Conservation (phyloP, 2,888 invertebrate genomes). For the Lasius fuliginosus region DNA sequence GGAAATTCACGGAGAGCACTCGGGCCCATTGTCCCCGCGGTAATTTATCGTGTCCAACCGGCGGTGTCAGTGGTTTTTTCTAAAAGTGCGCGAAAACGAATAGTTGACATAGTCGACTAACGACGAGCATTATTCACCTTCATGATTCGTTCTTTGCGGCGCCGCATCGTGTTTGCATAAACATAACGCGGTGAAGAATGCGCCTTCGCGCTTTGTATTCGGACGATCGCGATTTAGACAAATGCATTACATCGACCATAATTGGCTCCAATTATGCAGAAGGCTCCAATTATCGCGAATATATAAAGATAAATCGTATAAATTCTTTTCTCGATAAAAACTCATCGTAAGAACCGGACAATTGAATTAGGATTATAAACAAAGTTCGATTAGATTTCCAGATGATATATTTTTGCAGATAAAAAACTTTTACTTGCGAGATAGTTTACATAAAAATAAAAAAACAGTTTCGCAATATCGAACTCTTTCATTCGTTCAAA, state of each 20-base stretch:
- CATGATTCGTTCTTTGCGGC: conserved; percentile 8
- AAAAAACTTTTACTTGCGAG: not conserved
- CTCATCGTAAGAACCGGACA: too few species aligned
- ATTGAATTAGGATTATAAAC: not conserved
- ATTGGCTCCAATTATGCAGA: conserved; percentile 4
- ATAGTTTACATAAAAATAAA: not conserved
- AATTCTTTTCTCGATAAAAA: not conserved
- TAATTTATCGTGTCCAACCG: conserved; percentile 55
- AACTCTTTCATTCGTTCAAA: not conserved
- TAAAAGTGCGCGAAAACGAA: conserved; percentile 47
- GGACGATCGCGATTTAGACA: conserved; percentile 13
- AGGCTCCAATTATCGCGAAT: too few species aligned
- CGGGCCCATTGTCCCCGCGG: conserved; percentile 38
- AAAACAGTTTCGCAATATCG: not conserved
- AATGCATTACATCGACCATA: conserved; percentile 20
- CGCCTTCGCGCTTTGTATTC: not conserved
- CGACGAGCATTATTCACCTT: conserved; percentile 45
- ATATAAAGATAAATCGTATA: not conserved
- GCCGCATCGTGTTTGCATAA: not conserved
- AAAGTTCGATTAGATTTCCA: not conserved
- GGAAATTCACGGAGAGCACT: conserved; percentile 61
- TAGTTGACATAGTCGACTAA: conserved; percentile 26
- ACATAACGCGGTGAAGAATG: not conserved
- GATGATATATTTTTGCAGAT: not conserved
- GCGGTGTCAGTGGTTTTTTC: conserved; percentile 51